phyloP scores from a whole-genome alignment of 2,113 vertebrate genomes.

The Oostethus manadensis region DNA sequence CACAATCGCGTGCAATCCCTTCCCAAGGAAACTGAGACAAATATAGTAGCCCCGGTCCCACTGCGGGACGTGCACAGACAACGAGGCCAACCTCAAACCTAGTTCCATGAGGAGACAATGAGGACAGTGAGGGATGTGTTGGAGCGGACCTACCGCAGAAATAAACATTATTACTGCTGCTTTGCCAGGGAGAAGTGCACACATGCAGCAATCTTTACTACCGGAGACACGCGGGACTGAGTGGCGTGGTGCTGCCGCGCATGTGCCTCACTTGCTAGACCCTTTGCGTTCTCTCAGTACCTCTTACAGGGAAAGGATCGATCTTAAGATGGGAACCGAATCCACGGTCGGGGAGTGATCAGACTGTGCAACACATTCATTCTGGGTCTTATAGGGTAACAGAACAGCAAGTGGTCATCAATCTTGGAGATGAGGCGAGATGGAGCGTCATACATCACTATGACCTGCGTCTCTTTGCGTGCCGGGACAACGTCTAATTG shows the following conservation, averaged over 20 bases:
- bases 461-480: neutral
- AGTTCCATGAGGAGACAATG: neutral
- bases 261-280: no score
- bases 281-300: no score
- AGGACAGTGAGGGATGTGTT: no score
- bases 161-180: no score
- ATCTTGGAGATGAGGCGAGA: conserved; percentile 36
- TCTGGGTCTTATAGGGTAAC: neutral
- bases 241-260: no score
- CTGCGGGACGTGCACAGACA: conserved; percentile 29
- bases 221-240: no score
- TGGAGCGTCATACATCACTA: conserved; percentile 37
- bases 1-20: conserved; percentile 17
- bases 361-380: conserved; percentile 38
- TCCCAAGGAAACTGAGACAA: conserved; percentile 36
- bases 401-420: conserved; percentile 24
- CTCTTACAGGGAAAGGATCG: conserved; percentile 45
- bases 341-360: conserved; percentile 27
- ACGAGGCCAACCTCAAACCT: conserved; percentile 7
- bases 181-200: no score
- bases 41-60: conserved; percentile 37
- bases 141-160: no score
- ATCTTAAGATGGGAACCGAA: conserved; percentile 46
- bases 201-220: no score
- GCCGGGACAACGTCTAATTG: conserved; percentile 13